Evolutionary conservation across 2,888 invertebrate species (phyloP), one percentile per base, ranked within the genome.

Genomic region (Poecilus cupreus): DNA sequence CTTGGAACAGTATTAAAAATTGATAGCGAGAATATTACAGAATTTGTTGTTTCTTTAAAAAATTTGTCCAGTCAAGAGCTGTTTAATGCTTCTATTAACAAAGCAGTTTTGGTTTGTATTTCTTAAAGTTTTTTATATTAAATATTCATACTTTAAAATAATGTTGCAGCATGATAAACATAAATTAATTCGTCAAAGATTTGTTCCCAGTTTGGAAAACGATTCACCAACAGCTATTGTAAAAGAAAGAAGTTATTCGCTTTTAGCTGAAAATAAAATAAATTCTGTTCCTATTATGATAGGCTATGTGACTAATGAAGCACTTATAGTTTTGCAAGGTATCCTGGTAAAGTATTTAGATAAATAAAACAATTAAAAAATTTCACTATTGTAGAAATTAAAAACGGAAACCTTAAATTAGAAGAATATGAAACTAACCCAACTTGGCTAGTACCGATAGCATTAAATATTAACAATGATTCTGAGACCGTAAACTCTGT

Each of bases 1-100:
- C 85, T 91, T 6, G 91, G 89, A 6, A 89, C 89, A 85, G 82
- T 87, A 46, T 85, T 91, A 11, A 90, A 90, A 0, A 89, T 88
- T 82, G 88, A 90, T 11, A 90, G 90, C 0, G 86, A 90, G 1
- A 88, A 90, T 83, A 84, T 87, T 13, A 82, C 85, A 20, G 89
- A 90, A 85, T 86, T 91, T 75, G 83, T 90, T 54, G 83, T 88
- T 10, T 90, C 89, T 84, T 84, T 91, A 77, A 88, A 86, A 85
- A 86, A 80, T 11, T 85, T 88, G 11, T 90, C 90, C 0, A 85
- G 86, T 0, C 84, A 85, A 13, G 88, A 88, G 10, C 85, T 91
- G 83, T 78, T 46, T 46, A 32, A 32, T 13, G 60, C 60, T 24
- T 60, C 70, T 37, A 70, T 11, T 70, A 37, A 70, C 26, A 3